Percentiles rank a stretch among this genome's conserved stretches.
phyloP scores from a whole-genome alignment of 2,113 vertebrate species.

The Channa argus region DNA sequence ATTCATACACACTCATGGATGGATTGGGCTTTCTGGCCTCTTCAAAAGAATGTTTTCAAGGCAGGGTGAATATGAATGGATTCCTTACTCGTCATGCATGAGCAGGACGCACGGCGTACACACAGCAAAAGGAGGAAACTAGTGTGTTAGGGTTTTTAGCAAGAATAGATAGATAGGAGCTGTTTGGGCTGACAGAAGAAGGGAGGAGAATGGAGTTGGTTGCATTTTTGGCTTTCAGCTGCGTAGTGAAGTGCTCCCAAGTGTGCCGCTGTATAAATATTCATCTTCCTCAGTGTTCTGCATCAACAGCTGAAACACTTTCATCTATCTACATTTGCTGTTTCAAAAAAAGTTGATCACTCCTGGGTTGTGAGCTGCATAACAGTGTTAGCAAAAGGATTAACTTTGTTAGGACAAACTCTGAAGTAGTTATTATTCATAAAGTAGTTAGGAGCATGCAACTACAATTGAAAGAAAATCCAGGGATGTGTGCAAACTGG shows the following conservation, averaged over 20 bases:
- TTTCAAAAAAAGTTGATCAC: conserved; percentile 65
- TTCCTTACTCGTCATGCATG: conserved; percentile 39
- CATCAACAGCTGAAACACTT: conserved; percentile 71
- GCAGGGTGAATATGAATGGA: conserved; percentile 46
- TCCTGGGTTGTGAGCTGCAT: conserved; percentile 15
- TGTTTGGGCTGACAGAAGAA: conserved; percentile 62
- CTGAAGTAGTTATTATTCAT: conserved; percentile 14
- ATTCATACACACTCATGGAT: conserved; percentile 40
- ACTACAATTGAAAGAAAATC: not conserved
- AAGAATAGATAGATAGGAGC: conserved; percentile 29
- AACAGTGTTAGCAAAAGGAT: conserved; percentile 18
- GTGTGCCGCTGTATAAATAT: conserved; percentile 76
- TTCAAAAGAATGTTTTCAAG: conserved; percentile 50
- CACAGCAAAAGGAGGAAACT: conserved; percentile 8
- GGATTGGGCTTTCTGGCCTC: conserved; percentile 45
- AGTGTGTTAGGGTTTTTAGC: conserved; percentile 47
- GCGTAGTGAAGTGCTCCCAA: conserved; percentile 66
- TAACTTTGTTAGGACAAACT: conserved; percentile 21
- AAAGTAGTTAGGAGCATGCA: not conserved
- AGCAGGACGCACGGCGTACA: conserved; percentile 23
- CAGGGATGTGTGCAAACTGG: not conserved
- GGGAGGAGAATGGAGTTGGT: conserved; percentile 43
- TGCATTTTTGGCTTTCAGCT: conserved; percentile 58
- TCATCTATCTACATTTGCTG: conserved; percentile 63
- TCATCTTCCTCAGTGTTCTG: conserved; percentile 67